Evolutionary conservation across 1,140 invertebrate genomes (phyloP), one percentile per base, ranked within the genome.

Genomic region (Bombus pyrosoma): DNA sequence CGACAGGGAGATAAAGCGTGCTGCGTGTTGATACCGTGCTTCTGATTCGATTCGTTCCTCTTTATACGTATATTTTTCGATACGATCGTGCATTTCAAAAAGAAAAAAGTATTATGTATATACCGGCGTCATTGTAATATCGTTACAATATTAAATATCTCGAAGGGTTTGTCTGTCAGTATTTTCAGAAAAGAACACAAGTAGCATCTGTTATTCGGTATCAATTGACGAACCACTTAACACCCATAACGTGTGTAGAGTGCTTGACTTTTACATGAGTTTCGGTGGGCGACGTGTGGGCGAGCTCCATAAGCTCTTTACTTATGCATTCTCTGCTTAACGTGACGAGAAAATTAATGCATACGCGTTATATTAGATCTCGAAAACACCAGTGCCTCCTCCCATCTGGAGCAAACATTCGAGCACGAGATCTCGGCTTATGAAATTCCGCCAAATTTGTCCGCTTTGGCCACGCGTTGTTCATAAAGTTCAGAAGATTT

Each of bases 181-280:
- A 66, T 84, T 75, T 85, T n/a, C 32, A 69, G 64, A 71, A 85
- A 78, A 73, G 34, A 71, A 66, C 41, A 84, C 83, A 82, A 89
- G 79, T 64, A 71, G 64, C 66, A 82, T 85, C 71, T 73, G 82
- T 83, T 89, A 80, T 83, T 86, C 85, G 73, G 84, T 91, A 87
- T 82, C 91, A 87, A 90, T 91, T 86, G 91, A 91, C 91, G 86
- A 74, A 87, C 88, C 91, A 91, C 88, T 91, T 92, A 92, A 91
- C 91, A 90, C 78, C 75, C 75, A 68, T 85, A 89, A 91, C 89
- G 87, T 53, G 84, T 84, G 83, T 84, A 82, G 84, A 75, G 76
- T 87, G 87, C 86, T 90, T 91, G 80, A 82, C 88, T 91, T 88
- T 74, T 82, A 76, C 76, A 85, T 86, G 71, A 73, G 80, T 90